These are phyloP conservation scores for Arctia plantaginis DNA, from an alignment of 2,888 invertebrate genomes.

Conservation along the genomic window DNA sequence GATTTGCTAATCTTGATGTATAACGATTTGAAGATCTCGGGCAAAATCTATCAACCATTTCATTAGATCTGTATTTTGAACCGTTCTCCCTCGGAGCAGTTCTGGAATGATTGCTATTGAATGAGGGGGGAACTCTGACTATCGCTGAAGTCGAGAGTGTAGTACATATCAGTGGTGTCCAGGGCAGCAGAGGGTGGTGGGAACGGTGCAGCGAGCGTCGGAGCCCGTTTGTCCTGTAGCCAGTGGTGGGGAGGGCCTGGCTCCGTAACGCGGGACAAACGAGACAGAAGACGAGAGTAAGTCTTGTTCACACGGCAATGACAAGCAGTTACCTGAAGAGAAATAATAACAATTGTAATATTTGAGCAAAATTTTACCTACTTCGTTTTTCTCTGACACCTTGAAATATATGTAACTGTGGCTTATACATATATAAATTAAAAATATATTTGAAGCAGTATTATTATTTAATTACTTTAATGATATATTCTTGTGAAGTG, in stretches of 20 bases:
- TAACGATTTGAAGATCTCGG: neutral
- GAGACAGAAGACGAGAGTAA: constrained; percentile 88
- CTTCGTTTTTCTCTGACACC: neutral
- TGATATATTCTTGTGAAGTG: neutral
- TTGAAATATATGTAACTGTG: neutral
- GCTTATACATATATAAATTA: neutral
- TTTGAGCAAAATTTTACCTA: neutral
- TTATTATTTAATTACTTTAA: too few relatives aligned
- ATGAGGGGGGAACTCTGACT: constrained; percentile 91
- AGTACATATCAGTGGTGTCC: constrained; percentile 91
- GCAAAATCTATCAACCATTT: neutral
- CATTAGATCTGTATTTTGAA: constrained; percentile 79
- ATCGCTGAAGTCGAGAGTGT: constrained; percentile 92
- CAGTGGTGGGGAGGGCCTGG: constrained; percentile 84
- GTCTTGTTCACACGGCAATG: constrained; percentile 93
- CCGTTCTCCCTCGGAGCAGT: constrained; percentile 83
- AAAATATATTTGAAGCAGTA: too few relatives aligned
- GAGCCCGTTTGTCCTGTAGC: constrained; percentile 86
- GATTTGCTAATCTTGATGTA: neutral
- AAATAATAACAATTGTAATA: neutral
- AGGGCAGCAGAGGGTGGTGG: constrained; percentile 81
- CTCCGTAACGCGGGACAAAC: constrained; percentile 77
- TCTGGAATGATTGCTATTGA: constrained; percentile 87
- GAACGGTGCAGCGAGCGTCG: constrained; percentile 57
- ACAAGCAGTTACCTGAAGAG: constrained; percentile 89